Evolutionary conservation across 23 tunicate species (phyloP).

Genomic region (Styela clava): DNA sequence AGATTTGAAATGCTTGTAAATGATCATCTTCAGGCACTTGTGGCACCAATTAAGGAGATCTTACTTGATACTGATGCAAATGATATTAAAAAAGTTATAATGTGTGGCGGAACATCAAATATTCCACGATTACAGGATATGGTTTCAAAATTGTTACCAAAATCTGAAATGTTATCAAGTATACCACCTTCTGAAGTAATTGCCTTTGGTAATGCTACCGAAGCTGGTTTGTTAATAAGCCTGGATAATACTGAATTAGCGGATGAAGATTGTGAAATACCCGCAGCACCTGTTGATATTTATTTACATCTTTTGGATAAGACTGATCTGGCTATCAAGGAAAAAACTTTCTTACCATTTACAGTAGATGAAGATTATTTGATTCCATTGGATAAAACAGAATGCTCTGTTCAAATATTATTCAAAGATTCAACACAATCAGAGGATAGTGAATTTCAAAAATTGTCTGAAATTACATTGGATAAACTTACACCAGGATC

Average conservation of each 20-base stretch:
- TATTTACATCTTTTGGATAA: slow-evolving; percentile 9
- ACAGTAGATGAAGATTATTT: slow-evolving; percentile 3
- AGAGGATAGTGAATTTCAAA: neutral
- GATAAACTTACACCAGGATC: neutral
- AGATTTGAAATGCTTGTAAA: slow-evolving; percentile 23
- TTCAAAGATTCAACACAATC: neutral
- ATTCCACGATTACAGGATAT: slow-evolving; percentile 17
- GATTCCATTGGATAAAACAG: neutral
- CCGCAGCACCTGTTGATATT: slow-evolving; percentile 25
- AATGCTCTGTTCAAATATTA: neutral
- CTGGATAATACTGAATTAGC: slow-evolving; percentile 16
- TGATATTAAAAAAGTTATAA: slow-evolving; percentile 1
- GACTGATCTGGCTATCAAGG: neutral
- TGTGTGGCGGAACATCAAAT: slow-evolving; percentile 22
- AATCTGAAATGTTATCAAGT: slow-evolving; percentile 8
- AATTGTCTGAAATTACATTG: neutral
- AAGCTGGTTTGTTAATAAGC: slow-evolving; percentile 16
- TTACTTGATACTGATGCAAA: neutral
- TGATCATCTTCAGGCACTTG: slow-evolving; percentile 6
- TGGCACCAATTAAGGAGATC: slow-evolving; percentile 15
- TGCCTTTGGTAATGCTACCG: slow-evolving; percentile 19
- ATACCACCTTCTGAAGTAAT: slow-evolving; percentile 27
- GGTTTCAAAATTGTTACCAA: slow-evolving; percentile 16
- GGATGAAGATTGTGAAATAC: slow-evolving; percentile 11
- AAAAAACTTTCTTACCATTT: slow-evolving; percentile 16